These are phyloP conservation scores for Cataglyphis rosenhaueri DNA, from an alignment of 2,888 invertebrate species.

Conservation along the genomic window DNA sequence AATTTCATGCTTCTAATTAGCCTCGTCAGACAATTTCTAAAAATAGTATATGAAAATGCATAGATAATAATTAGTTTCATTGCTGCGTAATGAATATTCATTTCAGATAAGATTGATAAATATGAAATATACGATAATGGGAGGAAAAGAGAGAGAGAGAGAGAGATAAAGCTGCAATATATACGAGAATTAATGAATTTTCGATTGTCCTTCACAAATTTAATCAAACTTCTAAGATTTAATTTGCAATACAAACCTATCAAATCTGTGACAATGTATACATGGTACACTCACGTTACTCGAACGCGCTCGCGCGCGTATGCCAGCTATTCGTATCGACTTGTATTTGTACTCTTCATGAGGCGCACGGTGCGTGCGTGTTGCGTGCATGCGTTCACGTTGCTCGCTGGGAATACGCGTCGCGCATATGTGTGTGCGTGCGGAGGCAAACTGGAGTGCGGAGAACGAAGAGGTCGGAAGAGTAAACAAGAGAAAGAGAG, in stretches of 20 bases:
- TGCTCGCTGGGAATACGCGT: slow-evolving; percentile 17
- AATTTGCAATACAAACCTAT: slow-evolving; percentile 24
- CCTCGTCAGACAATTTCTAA: slow-evolving; percentile 48
- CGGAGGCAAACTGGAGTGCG: slow-evolving; percentile 48
- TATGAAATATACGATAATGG: background rate
- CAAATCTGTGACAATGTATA: slow-evolving; percentile 39
- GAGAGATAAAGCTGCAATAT: background rate
- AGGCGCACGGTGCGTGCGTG: slow-evolving; percentile 44
- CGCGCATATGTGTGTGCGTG: slow-evolving; percentile 16
- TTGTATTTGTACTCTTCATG: slow-evolving; percentile 48
- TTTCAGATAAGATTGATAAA: slow-evolving; percentile 34
- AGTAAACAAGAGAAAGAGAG: slow-evolving; percentile 39
- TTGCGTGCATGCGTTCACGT: slow-evolving; percentile 40
- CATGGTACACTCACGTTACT: background rate
- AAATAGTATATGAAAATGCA: slow-evolving; percentile 59
- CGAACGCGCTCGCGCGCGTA: slow-evolving; percentile 36
- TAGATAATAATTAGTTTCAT: slow-evolving; percentile 43
- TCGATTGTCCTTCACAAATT: background rate
- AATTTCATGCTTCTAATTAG: slow-evolving; percentile 50
- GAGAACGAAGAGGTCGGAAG: slow-evolving; percentile 44
- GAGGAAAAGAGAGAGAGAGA: too few relatives aligned
- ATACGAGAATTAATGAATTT: background rate
- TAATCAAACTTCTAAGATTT: slow-evolving; percentile 25
- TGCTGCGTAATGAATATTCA: slow-evolving; percentile 19
- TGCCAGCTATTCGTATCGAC: slow-evolving; percentile 49